Conservation (phyloP, 2,888 invertebrate genomes). For the Andrena minutula region DNA sequence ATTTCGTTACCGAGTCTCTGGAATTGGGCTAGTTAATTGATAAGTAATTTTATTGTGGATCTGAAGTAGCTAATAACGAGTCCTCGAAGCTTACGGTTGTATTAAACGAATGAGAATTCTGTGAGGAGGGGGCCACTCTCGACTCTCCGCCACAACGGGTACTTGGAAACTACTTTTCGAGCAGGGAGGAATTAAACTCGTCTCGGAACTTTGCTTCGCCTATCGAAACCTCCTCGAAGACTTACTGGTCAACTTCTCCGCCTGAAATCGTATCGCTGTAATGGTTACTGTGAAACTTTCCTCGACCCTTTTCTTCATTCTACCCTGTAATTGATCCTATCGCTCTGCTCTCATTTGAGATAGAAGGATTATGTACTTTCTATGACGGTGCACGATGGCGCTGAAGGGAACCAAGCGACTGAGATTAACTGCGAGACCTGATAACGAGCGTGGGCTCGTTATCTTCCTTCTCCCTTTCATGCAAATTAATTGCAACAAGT, state of each 20-base stretch:
- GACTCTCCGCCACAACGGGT: conserved; percentile 1
- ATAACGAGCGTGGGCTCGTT: not conserved
- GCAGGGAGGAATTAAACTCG: conserved; percentile 9
- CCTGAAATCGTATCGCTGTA: conserved; percentile 2
- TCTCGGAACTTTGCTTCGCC: conserved; percentile 2
- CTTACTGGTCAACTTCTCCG: conserved; percentile 16
- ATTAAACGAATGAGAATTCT: conserved; percentile 1
- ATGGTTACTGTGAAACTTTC: not conserved
- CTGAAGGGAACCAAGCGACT: not conserved
- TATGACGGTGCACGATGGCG: not conserved
- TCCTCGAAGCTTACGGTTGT: conserved; percentile 1
- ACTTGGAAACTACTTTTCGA: conserved; percentile 15
- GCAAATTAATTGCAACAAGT: conserved; percentile 37
- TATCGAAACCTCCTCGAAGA: not conserved
- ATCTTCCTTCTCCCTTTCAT: not conserved
- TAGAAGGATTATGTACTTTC: not conserved
- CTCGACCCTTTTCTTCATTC: not conserved
- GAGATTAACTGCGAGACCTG: not conserved
- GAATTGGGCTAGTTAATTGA: not conserved
- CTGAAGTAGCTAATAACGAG: not conserved
- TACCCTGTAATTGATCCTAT: not conserved
- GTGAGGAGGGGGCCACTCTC: not conserved
- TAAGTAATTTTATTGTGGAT: not conserved
- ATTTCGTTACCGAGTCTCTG: not conserved
- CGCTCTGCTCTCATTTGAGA: not conserved